phyloP scores from a whole-genome alignment of 2,113 vertebrate species.

The Rhodinocichla rosea region DNA sequence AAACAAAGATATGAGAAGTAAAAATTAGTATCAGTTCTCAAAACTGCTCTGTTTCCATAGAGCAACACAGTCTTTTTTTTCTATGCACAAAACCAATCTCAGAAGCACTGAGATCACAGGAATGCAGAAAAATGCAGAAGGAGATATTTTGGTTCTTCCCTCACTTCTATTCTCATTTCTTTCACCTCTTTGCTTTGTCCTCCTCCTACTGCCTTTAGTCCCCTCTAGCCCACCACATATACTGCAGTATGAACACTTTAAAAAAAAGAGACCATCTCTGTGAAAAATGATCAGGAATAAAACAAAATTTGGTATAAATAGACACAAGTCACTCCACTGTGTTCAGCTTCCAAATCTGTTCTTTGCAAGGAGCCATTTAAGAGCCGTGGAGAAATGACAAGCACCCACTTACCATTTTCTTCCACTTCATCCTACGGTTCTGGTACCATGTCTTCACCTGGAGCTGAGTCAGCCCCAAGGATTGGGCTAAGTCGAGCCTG shows the following conservation, averaged over 20 bases:
- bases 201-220: not conserved
- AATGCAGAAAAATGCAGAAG: not conserved
- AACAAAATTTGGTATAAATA: not conserved
- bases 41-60: not conserved
- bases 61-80: not conserved
- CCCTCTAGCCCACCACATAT: not conserved
- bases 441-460: slow-evolving; percentile 99
- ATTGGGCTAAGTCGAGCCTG: slow-evolving; percentile 95
- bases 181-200: not conserved
- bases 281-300: not conserved
- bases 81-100: not conserved
- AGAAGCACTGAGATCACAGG: not conserved
- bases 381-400: not conserved
- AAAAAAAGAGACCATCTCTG: not conserved
- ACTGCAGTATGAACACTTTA: not conserved
- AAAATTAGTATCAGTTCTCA: not conserved
- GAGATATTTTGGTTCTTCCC: not conserved
- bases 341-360: not conserved
- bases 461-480: slow-evolving; percentile 93
- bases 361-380: not conserved
- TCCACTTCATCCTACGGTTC: slow-evolving; percentile 99
- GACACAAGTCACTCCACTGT: not conserved
- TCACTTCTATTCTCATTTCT: not conserved
- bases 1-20: not conserved
- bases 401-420: slow-evolving; percentile 89